These are phyloP conservation scores for Brachypodius melanocephalos DNA, from an alignment of 2,113 vertebrate genomes.

Conservation along the genomic window DNA sequence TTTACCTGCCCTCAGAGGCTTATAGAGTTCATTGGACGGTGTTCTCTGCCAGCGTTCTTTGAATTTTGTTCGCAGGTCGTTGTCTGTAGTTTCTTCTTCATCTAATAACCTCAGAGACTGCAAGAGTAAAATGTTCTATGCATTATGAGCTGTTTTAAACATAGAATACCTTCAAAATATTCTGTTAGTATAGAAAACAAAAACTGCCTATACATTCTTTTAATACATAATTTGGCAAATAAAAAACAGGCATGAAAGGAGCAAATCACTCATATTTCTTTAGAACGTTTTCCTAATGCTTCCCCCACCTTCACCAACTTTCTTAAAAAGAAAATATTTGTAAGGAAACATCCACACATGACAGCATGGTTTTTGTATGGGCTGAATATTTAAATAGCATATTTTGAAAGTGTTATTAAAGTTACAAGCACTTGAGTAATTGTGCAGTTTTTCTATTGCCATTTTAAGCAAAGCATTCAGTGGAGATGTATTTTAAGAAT, in stretches of 20 bases:
- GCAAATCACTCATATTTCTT: neutral
- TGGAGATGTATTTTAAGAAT: neutral
- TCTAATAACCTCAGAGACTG: conserved; percentile 91
- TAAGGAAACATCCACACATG: neutral
- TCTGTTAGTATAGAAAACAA: neutral
- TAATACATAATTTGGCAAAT: neutral
- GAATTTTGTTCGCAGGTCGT: conserved; percentile 90
- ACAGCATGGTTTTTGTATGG: neutral
- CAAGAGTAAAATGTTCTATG: neutral
- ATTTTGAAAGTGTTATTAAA: neutral
- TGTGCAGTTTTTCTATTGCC: neutral
- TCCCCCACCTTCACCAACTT: accelerated
- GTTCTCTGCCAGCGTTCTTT: conserved; percentile 97
- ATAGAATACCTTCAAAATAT: neutral
- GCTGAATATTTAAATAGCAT: neutral
- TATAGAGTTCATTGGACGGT: conserved; percentile 92
- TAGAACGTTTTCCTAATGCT: neutral
- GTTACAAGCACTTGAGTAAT: neutral
- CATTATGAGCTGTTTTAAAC: neutral
- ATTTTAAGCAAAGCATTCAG: neutral
- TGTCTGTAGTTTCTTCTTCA: conserved; percentile 92
- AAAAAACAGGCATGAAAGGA: neutral
- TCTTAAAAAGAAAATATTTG: neutral
- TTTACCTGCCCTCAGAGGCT: conserved; percentile 87
- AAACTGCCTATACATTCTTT: too few relatives aligned